Evolutionary conservation across 2,797 vertebrate species (phyloP).

Genomic region (Leptatherina wallacei): DNA sequence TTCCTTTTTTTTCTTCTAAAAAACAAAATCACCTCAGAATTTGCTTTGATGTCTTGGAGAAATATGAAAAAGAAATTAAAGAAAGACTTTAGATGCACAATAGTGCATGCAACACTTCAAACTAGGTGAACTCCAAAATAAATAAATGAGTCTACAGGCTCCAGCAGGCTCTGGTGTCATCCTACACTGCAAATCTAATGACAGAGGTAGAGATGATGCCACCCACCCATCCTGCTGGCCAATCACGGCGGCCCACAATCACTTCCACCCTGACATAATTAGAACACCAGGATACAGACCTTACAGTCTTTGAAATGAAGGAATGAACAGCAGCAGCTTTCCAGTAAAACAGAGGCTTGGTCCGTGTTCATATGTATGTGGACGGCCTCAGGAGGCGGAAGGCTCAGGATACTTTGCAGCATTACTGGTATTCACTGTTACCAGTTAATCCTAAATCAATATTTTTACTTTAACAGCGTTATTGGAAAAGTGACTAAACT

Average conservation of each 20-base stretch:
- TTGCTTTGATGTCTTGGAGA: background rate
- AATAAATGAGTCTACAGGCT: constrained; percentile 28
- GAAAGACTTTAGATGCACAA: constrained; percentile 18
- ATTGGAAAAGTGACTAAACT: background rate
- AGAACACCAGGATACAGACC: constrained; percentile 47
- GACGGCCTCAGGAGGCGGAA: constrained; percentile 4
- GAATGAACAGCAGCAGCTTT: constrained; percentile 42
- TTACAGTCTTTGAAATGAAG: constrained; percentile 34
- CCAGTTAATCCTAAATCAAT: constrained; percentile 27
- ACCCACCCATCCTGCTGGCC: constrained; percentile 44
- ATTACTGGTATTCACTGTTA: constrained; percentile 14
- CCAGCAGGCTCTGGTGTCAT: constrained; percentile 20
- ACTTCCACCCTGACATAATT: constrained; percentile 57
- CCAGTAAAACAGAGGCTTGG: constrained; percentile 31
- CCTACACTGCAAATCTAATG: constrained; percentile 37
- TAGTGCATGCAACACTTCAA: constrained; percentile 12
- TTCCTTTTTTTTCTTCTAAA: no score
- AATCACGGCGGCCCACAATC: constrained; percentile 49
- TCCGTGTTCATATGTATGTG: constrained; percentile 38
- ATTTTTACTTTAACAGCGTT: constrained; percentile 11
- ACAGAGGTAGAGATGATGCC: constrained; percentile 47
- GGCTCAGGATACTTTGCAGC: constrained; percentile 21
- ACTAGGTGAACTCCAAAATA: constrained; percentile 16
- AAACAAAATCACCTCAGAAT: background rate
- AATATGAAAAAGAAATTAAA: background rate